Evolutionary conservation across 1,140 invertebrate species (phyloP), one percentile per base, ranked within the genome.

Genomic region (Meloidogyne chitwoodi): DNA sequence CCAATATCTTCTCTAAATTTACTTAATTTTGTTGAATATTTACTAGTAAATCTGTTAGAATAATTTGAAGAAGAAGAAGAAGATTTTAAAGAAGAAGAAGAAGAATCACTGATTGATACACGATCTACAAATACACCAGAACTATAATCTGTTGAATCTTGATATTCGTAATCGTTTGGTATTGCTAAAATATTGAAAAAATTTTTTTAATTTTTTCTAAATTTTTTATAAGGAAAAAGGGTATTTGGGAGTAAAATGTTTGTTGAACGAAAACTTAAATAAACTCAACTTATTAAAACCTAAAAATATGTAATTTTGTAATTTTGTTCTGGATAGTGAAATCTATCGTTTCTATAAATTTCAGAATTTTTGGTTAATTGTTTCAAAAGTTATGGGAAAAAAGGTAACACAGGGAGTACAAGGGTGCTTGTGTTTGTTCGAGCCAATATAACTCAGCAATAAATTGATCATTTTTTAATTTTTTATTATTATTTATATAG

Each of bases 81-180:
- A 56, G 48, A 8, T 14, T 48, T 48, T 48, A 3, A 19, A n/a
- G 19, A n/a, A 6, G 48, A 56, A 56, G 19, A n/a, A 8, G 12
- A 14, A 48, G 16, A 31, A 19, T n/a, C 38, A 19, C 11, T 10
- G 22, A 73, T 73, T 29, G 71, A 56, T 26, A 76, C 75, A 19
- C 31, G 11, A 26, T 76, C 75, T 2, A 76, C 61, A 63, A 76
- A 76, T 38, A 76, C 75, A 1, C 75, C 75, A 11, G 67, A 71
- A 63, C 67, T 72, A 29, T 76, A 76, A 44, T 76, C 75, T 19
- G 41, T 76, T 12, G 27, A 31, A 44, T 76, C 68, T 26, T 38
- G 65, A 22, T 76, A 68, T 38, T 38, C 48, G 5, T 56, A 56
- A 8, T 56, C 48, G 3, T 56, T 8, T 56, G n/a, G 19, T 0